Evolutionary conservation across 2,888 invertebrate species (phyloP), one percentile per base, ranked within the genome.

Genomic region (Leptura quadrifasciata): DNA sequence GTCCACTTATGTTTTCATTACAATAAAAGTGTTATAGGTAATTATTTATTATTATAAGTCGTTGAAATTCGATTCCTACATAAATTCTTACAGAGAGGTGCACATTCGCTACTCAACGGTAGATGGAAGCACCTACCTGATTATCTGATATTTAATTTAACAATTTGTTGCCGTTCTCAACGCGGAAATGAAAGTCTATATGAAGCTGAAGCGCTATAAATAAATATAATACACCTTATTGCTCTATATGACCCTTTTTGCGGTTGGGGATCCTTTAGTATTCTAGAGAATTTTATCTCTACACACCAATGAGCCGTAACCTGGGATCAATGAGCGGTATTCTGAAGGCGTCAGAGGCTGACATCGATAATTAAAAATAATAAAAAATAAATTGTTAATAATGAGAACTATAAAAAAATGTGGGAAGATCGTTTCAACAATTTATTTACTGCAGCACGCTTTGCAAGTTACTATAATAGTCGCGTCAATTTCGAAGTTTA

Each of bases 331-430:
- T 47, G n/a, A 47, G 15, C 47, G 8, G 39, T 39, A 12, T 3
- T 47, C n/a, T 47, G 47, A 47, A 47, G 47, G 47, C 47, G 15
- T 47, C 47, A 47, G 15, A 3, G 47, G 17, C n/a, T 47, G 17
- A 47, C 47, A 47, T 12, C 12, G 15, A n/a, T 47, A 47, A 47
- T 47, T 47, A 47, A 47, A n/a, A 47, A 47, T n/a, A 47, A n/a
- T 47, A 15, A 47, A 47, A 47, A 47, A 47, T 47, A 47, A 47
- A 47, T 47, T 47, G 47, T 47, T 47, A 47, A 47, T 47, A 15
- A n/a, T 12, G 47, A n/a, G 47, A 47, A 12, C 4, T 47, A 47
- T 47, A 47, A n/a, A n/a, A 47, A n/a, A 47, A 47, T 47, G 15
- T n/a, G 3, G n/a, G 47, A n/a, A 3, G 39, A 39, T 3, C 12